These are phyloP conservation scores for Minunthozetes semirufus DNA, from an alignment of 2,888 invertebrate species.

Conservation along the genomic window DNA sequence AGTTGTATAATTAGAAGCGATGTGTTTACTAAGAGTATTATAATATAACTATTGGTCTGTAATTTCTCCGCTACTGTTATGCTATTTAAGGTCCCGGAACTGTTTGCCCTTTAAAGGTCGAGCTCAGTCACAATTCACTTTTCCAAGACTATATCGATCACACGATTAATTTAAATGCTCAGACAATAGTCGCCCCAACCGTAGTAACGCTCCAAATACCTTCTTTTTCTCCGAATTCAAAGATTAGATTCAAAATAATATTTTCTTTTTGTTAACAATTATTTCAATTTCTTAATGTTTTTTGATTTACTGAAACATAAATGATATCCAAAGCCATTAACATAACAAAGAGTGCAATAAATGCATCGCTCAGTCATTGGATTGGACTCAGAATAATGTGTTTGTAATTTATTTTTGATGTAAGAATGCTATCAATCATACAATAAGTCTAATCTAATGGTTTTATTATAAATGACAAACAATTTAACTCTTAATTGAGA, in stretches of 20 bases:
- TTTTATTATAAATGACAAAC: slow-evolving; percentile 13
- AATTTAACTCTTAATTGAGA: slow-evolving; percentile 14
- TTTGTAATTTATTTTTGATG: background rate
- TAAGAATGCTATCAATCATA: slow-evolving; percentile 8
- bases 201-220: background rate
- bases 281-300: no score
- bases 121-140: background rate
- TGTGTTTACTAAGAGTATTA: slow-evolving; percentile 14
- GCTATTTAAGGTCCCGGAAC: slow-evolving; percentile 28
- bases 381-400: background rate
- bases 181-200: background rate
- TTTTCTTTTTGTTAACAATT: background rate
- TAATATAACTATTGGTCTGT: slow-evolving; percentile 14
- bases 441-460: background rate
- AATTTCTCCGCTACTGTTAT: slow-evolving; percentile 25
- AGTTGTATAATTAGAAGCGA: slow-evolving; percentile 22
- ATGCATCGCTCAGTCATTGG: background rate
- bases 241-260: background rate
- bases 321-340: slow-evolving; percentile 15
- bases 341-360: background rate
- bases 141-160: slow-evolving; percentile 7
- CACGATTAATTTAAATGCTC: background rate
- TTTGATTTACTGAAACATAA: slow-evolving; percentile 1
- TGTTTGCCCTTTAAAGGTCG: slow-evolving; percentile 27
- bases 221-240: background rate